Evolutionary conservation across 2,888 invertebrate species (phyloP), one percentile per base, ranked within the genome.

Genomic region (Glyphotaelius pellucidus): DNA sequence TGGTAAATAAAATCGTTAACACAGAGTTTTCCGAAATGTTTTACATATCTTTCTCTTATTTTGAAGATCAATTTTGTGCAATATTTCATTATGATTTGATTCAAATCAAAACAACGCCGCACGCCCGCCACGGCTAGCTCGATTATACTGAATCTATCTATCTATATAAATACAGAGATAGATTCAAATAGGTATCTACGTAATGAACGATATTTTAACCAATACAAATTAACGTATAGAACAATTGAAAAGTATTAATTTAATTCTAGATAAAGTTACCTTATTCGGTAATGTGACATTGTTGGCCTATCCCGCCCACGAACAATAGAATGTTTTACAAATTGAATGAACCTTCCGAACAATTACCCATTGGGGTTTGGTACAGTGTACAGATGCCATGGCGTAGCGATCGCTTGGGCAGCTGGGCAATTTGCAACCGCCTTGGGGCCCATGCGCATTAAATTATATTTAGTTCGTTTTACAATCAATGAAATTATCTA

Each of bases 281-380:
- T 84, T 38, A 38, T 84, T 84, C 35, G 19, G 84, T 84, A 84
- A 35, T 84, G 84, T 38, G 19, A 84, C 35, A 84, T 11, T 38
- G 38, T 38, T 25, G 35, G 35, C 84, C 38, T 84, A 35, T 84
- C 32, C 84, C 84, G 14, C 38, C 19, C 84, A 84, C 32, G 38
- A 84, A 84, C 84, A 84, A 84, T 84, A n/a, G 84, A 38, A 32
- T 52, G 52, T 52, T 87, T 87, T 31, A 87, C 87, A 87, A 87
- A 87, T 47, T 87, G 52, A 87, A 52, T 31, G 87, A 30, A 86
- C 86, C 67, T 52, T 87, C 87, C 30, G 19, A 52, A 87, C 87
- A 87, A 87, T 87, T 47, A 47, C 47, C 87, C 87, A 67, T 47
- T 87, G 42, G 32, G 32, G 35, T 83, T 83, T 30, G 0, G 19